A percentile compares a stretch with the other conserved stretches of the same genome.
phyloP scores from a whole-genome alignment of 2,888 invertebrate species.

The Graphium colonna region DNA sequence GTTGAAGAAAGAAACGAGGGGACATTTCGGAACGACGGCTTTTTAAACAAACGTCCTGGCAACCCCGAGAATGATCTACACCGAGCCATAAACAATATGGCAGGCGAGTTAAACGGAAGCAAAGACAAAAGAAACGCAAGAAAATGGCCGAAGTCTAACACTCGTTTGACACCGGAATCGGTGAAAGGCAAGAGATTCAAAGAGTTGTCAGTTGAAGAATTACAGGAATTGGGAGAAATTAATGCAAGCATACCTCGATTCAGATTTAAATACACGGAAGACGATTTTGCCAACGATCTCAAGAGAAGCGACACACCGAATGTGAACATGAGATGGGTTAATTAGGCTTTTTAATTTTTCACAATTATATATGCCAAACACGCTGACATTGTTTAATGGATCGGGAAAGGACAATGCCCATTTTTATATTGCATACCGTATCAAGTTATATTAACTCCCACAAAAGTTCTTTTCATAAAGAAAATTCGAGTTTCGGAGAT shows the following conservation, averaged over 20 bases:
- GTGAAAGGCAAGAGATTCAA: constrained; percentile 57
- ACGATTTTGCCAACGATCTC: constrained; percentile 56
- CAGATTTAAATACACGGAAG: constrained; percentile 52
- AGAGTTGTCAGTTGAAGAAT: constrained; percentile 51
- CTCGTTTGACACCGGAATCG: constrained; percentile 41
- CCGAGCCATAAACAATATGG: constrained; percentile 58
- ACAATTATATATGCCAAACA: too few relatives aligned
- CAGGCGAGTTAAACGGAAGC: constrained; percentile 44
- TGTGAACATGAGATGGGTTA: constrained; percentile 53
- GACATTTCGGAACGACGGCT: constrained; percentile 46
- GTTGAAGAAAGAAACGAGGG: constrained; percentile 33
- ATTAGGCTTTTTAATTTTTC: too few relatives aligned
- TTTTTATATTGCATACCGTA: too few relatives aligned
- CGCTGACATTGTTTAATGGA: too few relatives aligned
- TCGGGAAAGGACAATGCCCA: too few relatives aligned
- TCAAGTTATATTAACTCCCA: too few relatives aligned
- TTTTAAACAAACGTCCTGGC: constrained; percentile 56
- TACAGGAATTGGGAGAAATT: constrained; percentile 55
- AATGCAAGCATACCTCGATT: constrained; percentile 62
- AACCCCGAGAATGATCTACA: constrained; percentile 58
- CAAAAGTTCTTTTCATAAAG: too few relatives aligned
- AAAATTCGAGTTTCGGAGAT: too few relatives aligned
- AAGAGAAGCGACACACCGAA: constrained; percentile 34
- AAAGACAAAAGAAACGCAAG: constrained; percentile 17
- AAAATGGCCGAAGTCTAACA: constrained; percentile 2